These are phyloP conservation scores for Herminia tarsipennalis DNA, from an alignment of 2,888 invertebrate genomes.

Conservation along the genomic window DNA sequence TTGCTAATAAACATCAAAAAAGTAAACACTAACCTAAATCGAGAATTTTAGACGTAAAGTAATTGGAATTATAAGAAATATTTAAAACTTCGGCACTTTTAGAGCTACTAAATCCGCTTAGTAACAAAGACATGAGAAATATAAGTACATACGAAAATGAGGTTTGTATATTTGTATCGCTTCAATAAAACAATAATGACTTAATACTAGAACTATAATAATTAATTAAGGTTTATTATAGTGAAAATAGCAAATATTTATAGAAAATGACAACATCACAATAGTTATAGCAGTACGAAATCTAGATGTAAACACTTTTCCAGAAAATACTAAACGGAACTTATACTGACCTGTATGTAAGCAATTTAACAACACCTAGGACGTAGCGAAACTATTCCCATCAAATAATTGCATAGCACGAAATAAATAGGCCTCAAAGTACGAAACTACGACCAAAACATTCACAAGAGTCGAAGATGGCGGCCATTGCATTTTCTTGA, in stretches of 20 bases:
- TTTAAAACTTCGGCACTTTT: constrained; percentile 33
- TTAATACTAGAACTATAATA: constrained; percentile 38
- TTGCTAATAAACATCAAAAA: constrained; percentile 80
- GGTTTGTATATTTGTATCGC: constrained; percentile 72
- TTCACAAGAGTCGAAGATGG: constrained; percentile 94
- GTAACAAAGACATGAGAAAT: constrained; percentile 75
- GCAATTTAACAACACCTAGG: constrained; percentile 68
- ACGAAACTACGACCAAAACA: constrained; percentile 88
- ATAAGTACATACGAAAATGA: constrained; percentile 76
- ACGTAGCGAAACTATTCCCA: constrained; percentile 74
- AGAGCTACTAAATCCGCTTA: constrained; percentile 55
- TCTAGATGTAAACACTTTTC: constrained; percentile 92
- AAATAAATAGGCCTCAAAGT: constrained; percentile 77
- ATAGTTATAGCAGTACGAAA: constrained; percentile 84
- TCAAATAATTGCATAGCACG: constrained; percentile 80
- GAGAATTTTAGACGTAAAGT: constrained; percentile 40
- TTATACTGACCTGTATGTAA: constrained; percentile 71
- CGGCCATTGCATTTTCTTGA: constrained; percentile 93
- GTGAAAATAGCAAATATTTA: constrained; percentile 63
- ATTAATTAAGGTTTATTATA: constrained; percentile 28
- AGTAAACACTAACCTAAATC: constrained; percentile 79
- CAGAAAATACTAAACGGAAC: constrained; percentile 64
- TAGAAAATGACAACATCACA: constrained; percentile 84
- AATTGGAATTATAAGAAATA: constrained; percentile 27
- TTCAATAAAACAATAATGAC: constrained; percentile 50